Conservation (phyloP, 1,140 invertebrate species). For the roundworm (Caenorhabditis elegans) region WBcel235 BX284602.5:7579501-7580000, state of each 20-base stretch:
- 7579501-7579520: neutral
- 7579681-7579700: slow-evolving; percentile 22
- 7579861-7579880: slow-evolving; percentile 44
- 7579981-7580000: slow-evolving; percentile 11
- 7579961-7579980: slow-evolving; percentile 40
- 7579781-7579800: slow-evolving; percentile 38
- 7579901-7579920: slow-evolving; percentile 33
- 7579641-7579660: neutral
- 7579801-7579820: slow-evolving; percentile 50
- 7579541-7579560: slow-evolving; percentile 7
- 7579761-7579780: slow-evolving; percentile 26
- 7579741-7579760: neutral
- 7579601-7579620: neutral
- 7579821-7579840: slow-evolving; percentile 42
- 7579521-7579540: neutral
- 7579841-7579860: neutral
- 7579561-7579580: neutral
- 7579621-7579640: slow-evolving; percentile 1
- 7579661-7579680: neutral
- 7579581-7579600: neutral
- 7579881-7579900: slow-evolving; percentile 37
- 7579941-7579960: slow-evolving; percentile 46
- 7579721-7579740: neutral
- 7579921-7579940: slow-evolving; percentile 48
- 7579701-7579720: slow-evolving; percentile 43